Conservation (phyloP, 35 echinoderm and acorn worm genomes). For the Ophiothrix spiculata region DNA sequence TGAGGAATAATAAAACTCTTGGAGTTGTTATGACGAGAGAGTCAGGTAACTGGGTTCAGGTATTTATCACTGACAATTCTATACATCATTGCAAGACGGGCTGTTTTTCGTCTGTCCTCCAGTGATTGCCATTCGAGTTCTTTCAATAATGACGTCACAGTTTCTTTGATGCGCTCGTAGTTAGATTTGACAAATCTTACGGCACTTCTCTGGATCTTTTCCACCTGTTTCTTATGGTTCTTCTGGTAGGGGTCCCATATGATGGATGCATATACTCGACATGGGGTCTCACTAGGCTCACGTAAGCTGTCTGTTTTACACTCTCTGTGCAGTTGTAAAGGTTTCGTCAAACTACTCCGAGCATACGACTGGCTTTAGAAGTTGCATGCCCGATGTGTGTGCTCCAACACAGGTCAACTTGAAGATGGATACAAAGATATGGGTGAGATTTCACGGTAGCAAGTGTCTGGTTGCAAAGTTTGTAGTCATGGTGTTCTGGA, state of each 20-base stretch:
- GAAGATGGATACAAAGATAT: not conserved
- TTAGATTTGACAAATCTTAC: conserved; percentile 13
- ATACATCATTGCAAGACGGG: no score
- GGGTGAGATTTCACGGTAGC: conserved; percentile 22
- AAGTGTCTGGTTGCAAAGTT: conserved; percentile 7
- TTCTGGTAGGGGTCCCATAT: conserved; percentile 17
- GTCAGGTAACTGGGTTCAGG: no score
- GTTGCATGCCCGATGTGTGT: conserved; percentile 26
- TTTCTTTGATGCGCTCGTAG: not conserved
- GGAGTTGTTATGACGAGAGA: no score
- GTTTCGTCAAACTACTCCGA: not conserved
- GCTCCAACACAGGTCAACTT: conserved; percentile 17
- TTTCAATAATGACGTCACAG: not conserved
- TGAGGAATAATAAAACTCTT: no score
- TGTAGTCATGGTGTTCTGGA: conserved; percentile 8
- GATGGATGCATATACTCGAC: conserved; percentile 13
- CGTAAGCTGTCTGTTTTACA: not conserved
- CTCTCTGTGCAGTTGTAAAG: conserved; percentile 24
- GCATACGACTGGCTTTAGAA: conserved; percentile 25
- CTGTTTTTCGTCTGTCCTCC: not conserved
- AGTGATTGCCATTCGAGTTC: conserved; percentile 16
- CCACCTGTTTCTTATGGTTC: not conserved
- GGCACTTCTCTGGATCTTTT: not conserved
- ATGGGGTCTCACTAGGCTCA: conserved; percentile 15
- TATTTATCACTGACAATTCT: no score